A percentile compares a stretch with the other conserved stretches of the same genome.
These are phyloP conservation scores for Hemicrepidius hirtus DNA, from an alignment of 2,888 invertebrate species.

Conservation along the genomic window DNA sequence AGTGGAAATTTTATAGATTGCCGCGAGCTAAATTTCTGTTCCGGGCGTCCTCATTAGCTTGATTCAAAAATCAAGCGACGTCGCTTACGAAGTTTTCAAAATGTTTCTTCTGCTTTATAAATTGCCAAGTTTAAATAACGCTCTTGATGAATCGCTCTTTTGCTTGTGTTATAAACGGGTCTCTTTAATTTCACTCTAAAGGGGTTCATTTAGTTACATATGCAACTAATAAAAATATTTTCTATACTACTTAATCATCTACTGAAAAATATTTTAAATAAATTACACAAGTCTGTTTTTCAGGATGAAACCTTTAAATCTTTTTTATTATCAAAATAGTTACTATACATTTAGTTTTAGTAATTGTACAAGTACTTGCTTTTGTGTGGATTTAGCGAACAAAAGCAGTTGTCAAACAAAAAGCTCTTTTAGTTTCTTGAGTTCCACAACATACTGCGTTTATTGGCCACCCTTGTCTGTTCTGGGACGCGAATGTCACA, in stretches of 20 bases:
- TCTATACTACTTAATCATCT: neutral
- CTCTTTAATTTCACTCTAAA: constrained; percentile 15
- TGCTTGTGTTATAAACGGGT: constrained; percentile 15
- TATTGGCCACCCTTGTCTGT: constrained; percentile 64
- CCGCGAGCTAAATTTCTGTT: constrained; percentile 59
- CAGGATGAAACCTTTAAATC: no score
- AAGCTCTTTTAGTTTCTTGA: constrained; percentile 53
- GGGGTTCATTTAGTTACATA: neutral
- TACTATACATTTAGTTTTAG: neutral
- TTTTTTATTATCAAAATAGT: no score
- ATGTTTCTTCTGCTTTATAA: constrained; percentile 48
- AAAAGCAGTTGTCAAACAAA: constrained; percentile 51
- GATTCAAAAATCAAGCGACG: constrained; percentile 60
- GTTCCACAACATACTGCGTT: constrained; percentile 59
- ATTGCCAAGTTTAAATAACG: constrained; percentile 45
- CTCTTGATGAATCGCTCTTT: constrained; percentile 37
- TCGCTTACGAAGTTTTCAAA: constrained; percentile 46
- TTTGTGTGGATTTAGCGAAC: constrained; percentile 36
- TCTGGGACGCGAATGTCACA: constrained; percentile 61
- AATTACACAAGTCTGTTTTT: no score
- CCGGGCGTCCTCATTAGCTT: constrained; percentile 62
- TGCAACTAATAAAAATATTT: neutral
- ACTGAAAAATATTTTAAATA: neutral
- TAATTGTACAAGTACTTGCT: constrained; percentile 21
- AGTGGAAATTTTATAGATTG: constrained; percentile 67